Evolutionary conservation across 2,888 invertebrate species (phyloP), one percentile per base, ranked within the genome.

Genomic region (Trichogramma dendrolimi): DNA sequence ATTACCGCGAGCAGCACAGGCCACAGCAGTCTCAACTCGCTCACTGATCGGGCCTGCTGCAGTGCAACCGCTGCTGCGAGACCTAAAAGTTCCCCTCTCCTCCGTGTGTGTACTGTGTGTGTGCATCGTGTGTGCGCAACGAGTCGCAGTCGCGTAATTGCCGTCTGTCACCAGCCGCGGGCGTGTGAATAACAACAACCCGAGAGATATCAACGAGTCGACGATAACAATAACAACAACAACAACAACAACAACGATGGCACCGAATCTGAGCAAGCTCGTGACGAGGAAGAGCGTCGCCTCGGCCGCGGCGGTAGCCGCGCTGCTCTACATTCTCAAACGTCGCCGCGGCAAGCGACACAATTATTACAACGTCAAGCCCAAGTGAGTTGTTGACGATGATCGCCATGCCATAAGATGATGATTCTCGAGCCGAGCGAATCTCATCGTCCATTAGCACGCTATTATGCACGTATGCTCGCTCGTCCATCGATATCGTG

Each of bases 251-350:
- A 27, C 27, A 39, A 68, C 61, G 63, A 90, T 91, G 91, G 90
- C 91, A 71, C 90, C 89, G 70, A 85, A 84, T 76, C 83, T 89
- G 68, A 91, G 91, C 80, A 91, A 89, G 85, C 81, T 88, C 73
- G 83, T 87, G 67, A 85, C 86, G 70, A 85, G 85, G 79, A 87
- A 85, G 76, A 85, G 86, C 77, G 83, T 84, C 71, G 82, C 88
- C 67, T 81, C 87, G 62, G 85, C 87, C 69, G 87, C 88, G 62
- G 82, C 87, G 47, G 69, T 73, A n/a, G 71, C 72, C n/a, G 62
- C 68, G 6, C 61, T 78, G 5, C 67, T 78, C 43, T 77, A 77
- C 74, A 66, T 75, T 1, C 59, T 79, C 10, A 73, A 70, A 55
- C 69, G 70, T 39, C 74, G 72, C 62, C 67, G 71, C 42, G 69